Evolutionary conservation across 2,113 vertebrate species (phyloP), one percentile per base, ranked within the genome.

Genomic region (Sapayoa aenigma): DNA sequence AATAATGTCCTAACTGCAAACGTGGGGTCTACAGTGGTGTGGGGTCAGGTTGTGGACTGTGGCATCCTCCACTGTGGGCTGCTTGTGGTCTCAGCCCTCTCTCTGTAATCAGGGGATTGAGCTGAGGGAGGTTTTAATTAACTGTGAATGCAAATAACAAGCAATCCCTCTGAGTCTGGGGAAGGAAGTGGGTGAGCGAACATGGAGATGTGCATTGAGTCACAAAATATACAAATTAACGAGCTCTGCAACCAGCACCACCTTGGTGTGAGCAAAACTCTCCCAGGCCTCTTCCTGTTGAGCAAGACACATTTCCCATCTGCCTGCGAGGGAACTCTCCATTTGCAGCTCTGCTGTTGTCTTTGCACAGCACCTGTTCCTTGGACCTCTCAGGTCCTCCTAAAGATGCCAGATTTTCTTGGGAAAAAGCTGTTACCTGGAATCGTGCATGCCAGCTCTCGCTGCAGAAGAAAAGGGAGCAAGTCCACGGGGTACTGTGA

Each of bases 381-480:
- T 62, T 5, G 23, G 6, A 42, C 47, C 37, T 37, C 56, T 37
- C 60, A 18, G 71, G n/a, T 63, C 49, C 55, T 68, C 66, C 60
- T 3, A 1, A 16, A 42, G 46, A 1, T 3, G 60, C 68, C 0
- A 18, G 11, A 2, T 41, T 56, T 33, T 7, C 84, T 3, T 1
- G 31, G 50, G 3, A 3, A n/a, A 44, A 18, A 73, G 84, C 85
- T 46, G 8, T 41, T 49, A 11, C 18, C 76, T 41, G 55, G 46
- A 3, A 24, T 59, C 0, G 1, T 19, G 58, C 79, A 2, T 1
- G 6, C 37, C 3, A 3, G 41, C 37, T 25, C 41, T 9, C 0
- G 0, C 53, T 13, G 59, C 67, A 21, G 63, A 46, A 79, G 37
- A 2, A 65, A 72, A 82, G 14, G 53, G 69, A 84, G 62, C 68